Percentiles rank a stretch among this genome's conserved stretches.
Conservation (phyloP, 2,797 vertebrate species). For the Selene dorsalis region DNA sequence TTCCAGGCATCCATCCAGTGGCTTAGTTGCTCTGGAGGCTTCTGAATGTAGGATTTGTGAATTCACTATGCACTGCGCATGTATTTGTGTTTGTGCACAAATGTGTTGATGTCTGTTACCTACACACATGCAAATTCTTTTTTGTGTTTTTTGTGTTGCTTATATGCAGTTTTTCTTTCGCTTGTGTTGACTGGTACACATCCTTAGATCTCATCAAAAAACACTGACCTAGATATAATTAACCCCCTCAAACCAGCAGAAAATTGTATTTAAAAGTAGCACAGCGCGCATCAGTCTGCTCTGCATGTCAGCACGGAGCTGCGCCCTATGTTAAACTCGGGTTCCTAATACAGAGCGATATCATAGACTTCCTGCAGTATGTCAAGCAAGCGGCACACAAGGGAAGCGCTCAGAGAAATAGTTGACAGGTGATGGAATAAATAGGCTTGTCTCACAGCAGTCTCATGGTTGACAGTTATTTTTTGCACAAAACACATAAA, state of each 20-base stretch:
- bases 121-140: slow-evolving; percentile 38
- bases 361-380: slow-evolving; percentile 50
- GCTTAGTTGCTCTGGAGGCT: slow-evolving; percentile 71
- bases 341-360: slow-evolving; percentile 58
- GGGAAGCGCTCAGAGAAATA: slow-evolving; percentile 45
- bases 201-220: slow-evolving; percentile 71
- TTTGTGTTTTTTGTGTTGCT: slow-evolving; percentile 27
- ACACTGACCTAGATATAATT: slow-evolving; percentile 80
- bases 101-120: slow-evolving; percentile 23
- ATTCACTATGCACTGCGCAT: slow-evolving; percentile 47
- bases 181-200: slow-evolving; percentile 45
- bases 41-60: slow-evolving; percentile 64
- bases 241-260: slow-evolving; percentile 70
- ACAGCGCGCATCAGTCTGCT: slow-evolving; percentile 64
- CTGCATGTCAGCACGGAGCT: slow-evolving; percentile 36
- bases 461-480: slow-evolving; percentile 65
- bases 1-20: slow-evolving; percentile 73
- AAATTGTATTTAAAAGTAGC: slow-evolving; percentile 63
- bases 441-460: slow-evolving; percentile 66
- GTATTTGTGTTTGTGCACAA: slow-evolving; percentile 16
- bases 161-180: slow-evolving; percentile 11
- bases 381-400: slow-evolving; percentile 42
- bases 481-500: slow-evolving; percentile 60
- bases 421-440: slow-evolving; percentile 66
- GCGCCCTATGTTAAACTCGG: slow-evolving; percentile 46